A percentile compares a stretch with the other conserved stretches of the same genome.
phyloP scores from a whole-genome alignment of 2,888 invertebrate genomes.

The Eupithecia pulchellata region DNA sequence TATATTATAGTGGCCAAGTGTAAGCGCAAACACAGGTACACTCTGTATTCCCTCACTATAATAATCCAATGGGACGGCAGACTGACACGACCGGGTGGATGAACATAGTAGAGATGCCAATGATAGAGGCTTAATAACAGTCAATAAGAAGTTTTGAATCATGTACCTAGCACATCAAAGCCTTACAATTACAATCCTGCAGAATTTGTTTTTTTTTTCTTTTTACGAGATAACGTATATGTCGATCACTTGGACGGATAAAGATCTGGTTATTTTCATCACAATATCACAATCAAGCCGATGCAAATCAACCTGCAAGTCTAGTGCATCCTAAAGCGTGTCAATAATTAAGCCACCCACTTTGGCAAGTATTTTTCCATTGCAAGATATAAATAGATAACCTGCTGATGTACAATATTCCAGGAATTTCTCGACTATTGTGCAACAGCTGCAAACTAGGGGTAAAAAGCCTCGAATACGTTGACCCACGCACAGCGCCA shows the following conservation, averaged over 20 bases:
- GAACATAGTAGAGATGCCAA: no score
- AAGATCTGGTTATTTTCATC: neutral
- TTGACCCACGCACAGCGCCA: constrained; percentile 71
- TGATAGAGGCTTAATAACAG: neutral
- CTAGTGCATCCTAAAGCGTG: neutral
- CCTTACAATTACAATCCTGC: neutral
- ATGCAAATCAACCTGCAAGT: neutral
- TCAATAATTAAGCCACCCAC: constrained; percentile 25
- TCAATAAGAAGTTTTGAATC: neutral
- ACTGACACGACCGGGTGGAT: no score
- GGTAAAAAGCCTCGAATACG: constrained; percentile 77
- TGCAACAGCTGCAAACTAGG: constrained; percentile 78
- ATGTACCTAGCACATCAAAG: neutral
- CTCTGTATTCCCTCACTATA: no score
- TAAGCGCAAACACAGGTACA: no score
- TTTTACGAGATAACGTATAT: neutral
- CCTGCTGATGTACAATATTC: constrained; percentile 62
- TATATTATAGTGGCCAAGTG: no score
- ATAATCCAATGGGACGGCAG: no score
- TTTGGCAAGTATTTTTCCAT: constrained; percentile 24
- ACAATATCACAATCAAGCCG: neutral
- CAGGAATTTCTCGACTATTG: constrained; percentile 78
- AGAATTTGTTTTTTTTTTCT: neutral
- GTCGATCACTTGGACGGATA: neutral
- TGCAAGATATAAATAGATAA: constrained; percentile 56